These are phyloP conservation scores for Lordiphosa clarofinis DNA, from an alignment of 1,140 invertebrate species.

Conservation along the genomic window DNA sequence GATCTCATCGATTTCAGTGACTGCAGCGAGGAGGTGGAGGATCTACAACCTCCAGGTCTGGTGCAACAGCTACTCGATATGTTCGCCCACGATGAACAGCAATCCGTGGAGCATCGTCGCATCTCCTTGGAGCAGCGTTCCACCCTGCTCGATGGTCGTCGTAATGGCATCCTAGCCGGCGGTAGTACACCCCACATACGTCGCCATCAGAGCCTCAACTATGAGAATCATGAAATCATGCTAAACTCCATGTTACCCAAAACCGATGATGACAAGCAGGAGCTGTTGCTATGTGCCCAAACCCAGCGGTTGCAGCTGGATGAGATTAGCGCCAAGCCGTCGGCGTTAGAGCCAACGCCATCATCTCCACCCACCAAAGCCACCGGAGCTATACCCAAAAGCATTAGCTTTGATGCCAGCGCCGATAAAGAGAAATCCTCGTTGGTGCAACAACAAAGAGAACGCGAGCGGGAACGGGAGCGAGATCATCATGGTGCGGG, in stretches of 20 bases:
- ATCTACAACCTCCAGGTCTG: slow-evolving; percentile 30
- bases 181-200: slow-evolving; percentile 29
- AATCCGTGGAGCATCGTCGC: slow-evolving; percentile 63
- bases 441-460: slow-evolving; percentile 12
- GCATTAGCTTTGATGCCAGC: slow-evolving; percentile 94
- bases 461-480: slow-evolving; percentile 11
- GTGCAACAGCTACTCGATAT: slow-evolving; percentile 53
- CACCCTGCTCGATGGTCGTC: slow-evolving; percentile 61
- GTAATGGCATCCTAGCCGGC: slow-evolving; percentile 71
- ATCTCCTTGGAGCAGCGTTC: slow-evolving; percentile 68
- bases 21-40: slow-evolving; percentile 53
- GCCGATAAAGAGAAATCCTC: slow-evolving; percentile 84
- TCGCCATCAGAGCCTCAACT: slow-evolving; percentile 73
- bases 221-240: slow-evolving; percentile 79
- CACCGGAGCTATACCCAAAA: slow-evolving; percentile 93
- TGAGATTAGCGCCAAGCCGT: background rate
- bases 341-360: background rate
- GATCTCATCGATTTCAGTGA: slow-evolving; percentile 77
- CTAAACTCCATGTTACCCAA: slow-evolving; percentile 44
- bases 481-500: slow-evolving; percentile 54
- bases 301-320: slow-evolving; percentile 50
- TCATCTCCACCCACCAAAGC: slow-evolving; percentile 80
- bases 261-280: slow-evolving; percentile 65
- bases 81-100: slow-evolving; percentile 41
- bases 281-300: slow-evolving; percentile 57